Percentiles rank a stretch among this genome's conserved stretches.
These are phyloP conservation scores for Dryocosmus kuriphilus DNA, from an alignment of 2,888 invertebrate species.

Conservation along the genomic window DNA sequence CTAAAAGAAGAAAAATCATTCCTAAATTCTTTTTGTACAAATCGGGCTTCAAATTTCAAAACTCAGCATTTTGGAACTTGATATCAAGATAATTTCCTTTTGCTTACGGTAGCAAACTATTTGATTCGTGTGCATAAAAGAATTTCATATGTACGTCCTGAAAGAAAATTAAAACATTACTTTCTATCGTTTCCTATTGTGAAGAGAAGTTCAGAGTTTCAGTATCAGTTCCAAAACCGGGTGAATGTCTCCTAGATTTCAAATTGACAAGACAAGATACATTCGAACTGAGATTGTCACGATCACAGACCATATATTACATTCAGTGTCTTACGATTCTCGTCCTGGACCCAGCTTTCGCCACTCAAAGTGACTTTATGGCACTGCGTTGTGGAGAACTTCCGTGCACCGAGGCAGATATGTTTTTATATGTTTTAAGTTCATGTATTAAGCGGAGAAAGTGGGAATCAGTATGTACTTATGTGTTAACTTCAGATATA, in stretches of 20 bases:
- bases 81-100: not conserved
- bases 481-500: not conserved
- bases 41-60: no score
- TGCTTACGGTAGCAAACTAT: not conserved
- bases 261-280: conserved; percentile 3
- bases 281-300: conserved; percentile 16
- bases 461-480: not conserved
- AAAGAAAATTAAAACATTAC: no score
- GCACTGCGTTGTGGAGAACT: conserved; percentile 2
- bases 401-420: conserved; percentile 14
- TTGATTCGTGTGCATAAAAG: no score
- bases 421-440: conserved; percentile 1
- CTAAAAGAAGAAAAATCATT: no score
- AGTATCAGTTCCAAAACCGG: not conserved
- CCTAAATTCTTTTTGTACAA: no score
- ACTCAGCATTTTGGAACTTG: not conserved
- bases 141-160: no score
- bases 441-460: not conserved
- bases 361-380: conserved; percentile 8
- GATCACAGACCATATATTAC: conserved; percentile 13
- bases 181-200: not conserved
- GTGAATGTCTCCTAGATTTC: not conserved
- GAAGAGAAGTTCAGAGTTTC: not conserved
- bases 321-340: conserved; percentile 13
- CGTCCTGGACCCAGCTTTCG: conserved; percentile 19